A percentile compares a stretch with the other conserved stretches of the same genome.
Conservation (phyloP, 1,140 invertebrate species). For the Heliconius nattereri region DNA sequence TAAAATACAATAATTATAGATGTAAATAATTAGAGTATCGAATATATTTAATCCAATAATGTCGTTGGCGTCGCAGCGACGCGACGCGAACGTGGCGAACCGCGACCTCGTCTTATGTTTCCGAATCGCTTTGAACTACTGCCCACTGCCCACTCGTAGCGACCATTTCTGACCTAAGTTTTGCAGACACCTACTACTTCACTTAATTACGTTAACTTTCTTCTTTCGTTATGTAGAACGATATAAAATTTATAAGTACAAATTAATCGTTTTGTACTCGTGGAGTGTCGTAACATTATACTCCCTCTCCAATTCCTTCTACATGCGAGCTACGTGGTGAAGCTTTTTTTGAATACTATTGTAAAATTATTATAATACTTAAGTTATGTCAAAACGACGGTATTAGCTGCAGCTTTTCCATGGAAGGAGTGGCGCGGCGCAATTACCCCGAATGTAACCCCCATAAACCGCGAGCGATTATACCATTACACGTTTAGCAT, state of each 20-base stretch:
- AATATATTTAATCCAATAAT: slow-evolving; percentile 45
- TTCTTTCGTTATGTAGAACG: not conserved
- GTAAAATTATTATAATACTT: not conserved
- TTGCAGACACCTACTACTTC: not conserved
- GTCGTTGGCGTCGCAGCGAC: slow-evolving; percentile 55
- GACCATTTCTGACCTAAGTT: slow-evolving; percentile 40
- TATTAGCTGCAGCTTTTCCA: slow-evolving; percentile 54
- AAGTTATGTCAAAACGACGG: slow-evolving; percentile 35
- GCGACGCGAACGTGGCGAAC: slow-evolving; percentile 48
- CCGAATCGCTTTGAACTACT: slow-evolving; percentile 54
- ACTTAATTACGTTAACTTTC: not conserved
- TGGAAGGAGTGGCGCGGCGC: slow-evolving; percentile 48
- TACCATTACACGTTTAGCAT: slow-evolving; percentile 61
- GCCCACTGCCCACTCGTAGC: slow-evolving; percentile 33
- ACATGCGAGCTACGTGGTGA: no score
- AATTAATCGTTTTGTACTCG: not conserved
- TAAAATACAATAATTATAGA: not conserved
- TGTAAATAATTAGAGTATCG: slow-evolving; percentile 36
- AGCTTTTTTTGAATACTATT: no score
- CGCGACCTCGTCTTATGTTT: slow-evolving; percentile 54
- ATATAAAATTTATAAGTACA: not conserved
- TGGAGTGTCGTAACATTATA: no score
- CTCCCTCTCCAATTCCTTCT: no score
- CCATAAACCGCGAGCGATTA: slow-evolving; percentile 67
- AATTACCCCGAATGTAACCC: slow-evolving; percentile 67